Evolutionary conservation across 1,140 invertebrate species (phyloP).

Genomic region (Lasioglossum baleicum): DNA sequence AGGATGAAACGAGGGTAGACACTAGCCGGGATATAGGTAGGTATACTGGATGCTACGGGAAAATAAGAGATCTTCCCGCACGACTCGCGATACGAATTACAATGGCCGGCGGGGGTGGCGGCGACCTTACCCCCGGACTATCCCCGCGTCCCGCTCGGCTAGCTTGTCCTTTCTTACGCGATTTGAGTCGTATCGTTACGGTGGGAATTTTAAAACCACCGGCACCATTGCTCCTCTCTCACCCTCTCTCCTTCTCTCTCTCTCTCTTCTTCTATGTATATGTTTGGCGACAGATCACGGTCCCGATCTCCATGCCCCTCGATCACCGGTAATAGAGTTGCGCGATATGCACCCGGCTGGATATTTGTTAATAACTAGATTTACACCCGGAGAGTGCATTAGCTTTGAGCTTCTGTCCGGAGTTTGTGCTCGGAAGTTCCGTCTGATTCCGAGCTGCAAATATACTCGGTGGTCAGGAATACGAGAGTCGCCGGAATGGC

Average conservation of each 20-base stretch:
- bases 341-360: conserved; percentile 5
- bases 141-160: not conserved
- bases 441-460: not conserved
- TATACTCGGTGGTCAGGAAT: not conserved
- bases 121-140: conserved; percentile 30
- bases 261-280: no score
- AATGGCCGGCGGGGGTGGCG: conserved; percentile 54
- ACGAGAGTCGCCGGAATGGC: not conserved
- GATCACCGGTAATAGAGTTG: conserved; percentile 22
- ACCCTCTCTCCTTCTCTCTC: no score
- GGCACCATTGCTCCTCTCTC: no score
- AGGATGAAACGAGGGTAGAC: conserved; percentile 59
- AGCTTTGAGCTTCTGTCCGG: conserved; percentile 7
- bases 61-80: conserved; percentile 74
- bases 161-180: conserved; percentile 21
- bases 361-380: conserved; percentile 45
- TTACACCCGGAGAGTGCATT: conserved; percentile 6
- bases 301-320: no score
- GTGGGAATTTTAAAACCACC: conserved; percentile 24
- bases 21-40: conserved; percentile 61
- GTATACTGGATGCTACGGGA: conserved; percentile 69
- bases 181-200: conserved; percentile 10
- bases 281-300: no score
- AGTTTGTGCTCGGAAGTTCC: not conserved
- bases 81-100: conserved; percentile 70